A percentile compares a stretch with the other conserved stretches of the same genome.
Conservation (phyloP, 2,888 invertebrate species). For the Mesorhabditis spiculigera region DNA sequence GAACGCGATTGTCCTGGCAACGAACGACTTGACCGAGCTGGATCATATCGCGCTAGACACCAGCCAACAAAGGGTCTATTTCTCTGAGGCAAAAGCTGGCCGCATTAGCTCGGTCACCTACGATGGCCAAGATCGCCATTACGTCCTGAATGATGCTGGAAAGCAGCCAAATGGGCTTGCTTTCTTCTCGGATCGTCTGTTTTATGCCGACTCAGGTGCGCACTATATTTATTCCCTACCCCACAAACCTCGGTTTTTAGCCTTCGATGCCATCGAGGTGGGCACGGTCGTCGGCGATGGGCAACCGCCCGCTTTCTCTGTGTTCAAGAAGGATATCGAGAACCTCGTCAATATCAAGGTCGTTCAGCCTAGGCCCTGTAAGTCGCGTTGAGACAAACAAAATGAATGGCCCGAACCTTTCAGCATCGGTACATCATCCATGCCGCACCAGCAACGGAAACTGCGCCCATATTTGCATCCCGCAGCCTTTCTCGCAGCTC, state of each 20-base stretch:
- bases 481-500: slow-evolving; percentile 72
- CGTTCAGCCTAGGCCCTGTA: slow-evolving; percentile 76
- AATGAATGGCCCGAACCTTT: slow-evolving; percentile 11
- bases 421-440: slow-evolving; percentile 67
- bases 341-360: slow-evolving; percentile 77
- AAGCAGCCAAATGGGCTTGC: slow-evolving; percentile 54
- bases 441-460: slow-evolving; percentile 82
- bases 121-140: slow-evolving; percentile 56
- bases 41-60: slow-evolving; percentile 79
- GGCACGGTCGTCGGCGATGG: slow-evolving; percentile 47
- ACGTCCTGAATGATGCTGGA: slow-evolving; percentile 53
- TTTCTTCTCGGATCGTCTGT: slow-evolving; percentile 49
- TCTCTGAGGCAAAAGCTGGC: slow-evolving; percentile 67
- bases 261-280: slow-evolving; percentile 69
- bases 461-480: slow-evolving; percentile 90
- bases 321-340: slow-evolving; percentile 76
- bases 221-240: background rate
- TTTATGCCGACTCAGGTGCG: slow-evolving; percentile 73
- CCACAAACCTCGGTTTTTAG: slow-evolving; percentile 74
- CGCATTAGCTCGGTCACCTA: slow-evolving; percentile 57
- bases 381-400: slow-evolving; percentile 16
- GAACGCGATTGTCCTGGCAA: slow-evolving; percentile 58
- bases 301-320: slow-evolving; percentile 59
- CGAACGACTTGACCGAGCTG: slow-evolving; percentile 60
- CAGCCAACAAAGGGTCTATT: slow-evolving; percentile 79